Conservation (phyloP, 2,113 vertebrate genomes). For the Ailuropoda melanoleuca region DNA sequence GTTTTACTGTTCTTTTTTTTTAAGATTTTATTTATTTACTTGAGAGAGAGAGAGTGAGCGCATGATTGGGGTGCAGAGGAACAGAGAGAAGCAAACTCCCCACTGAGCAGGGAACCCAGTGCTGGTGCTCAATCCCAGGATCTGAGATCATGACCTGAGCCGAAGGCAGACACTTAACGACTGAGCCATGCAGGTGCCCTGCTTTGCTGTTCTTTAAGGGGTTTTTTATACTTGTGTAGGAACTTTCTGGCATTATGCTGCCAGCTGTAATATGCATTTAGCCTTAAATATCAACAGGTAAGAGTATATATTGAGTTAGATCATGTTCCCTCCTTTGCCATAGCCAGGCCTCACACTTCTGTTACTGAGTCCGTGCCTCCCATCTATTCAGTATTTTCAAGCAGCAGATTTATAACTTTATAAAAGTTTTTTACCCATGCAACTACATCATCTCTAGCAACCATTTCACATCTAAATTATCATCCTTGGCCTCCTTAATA, state of each 20-base stretch:
- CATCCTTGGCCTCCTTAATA: conserved; percentile 61
- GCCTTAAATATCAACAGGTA: background rate
- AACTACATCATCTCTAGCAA: conserved; percentile 70
- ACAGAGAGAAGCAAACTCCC: no score
- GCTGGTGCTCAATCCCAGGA: no score
- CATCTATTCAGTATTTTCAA: conserved; percentile 23
- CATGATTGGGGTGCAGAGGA: no score
- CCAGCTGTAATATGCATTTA: background rate
- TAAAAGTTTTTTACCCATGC: conserved; percentile 35
- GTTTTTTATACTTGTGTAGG: background rate
- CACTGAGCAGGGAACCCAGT: no score
- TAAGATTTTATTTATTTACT: background rate
- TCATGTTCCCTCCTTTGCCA: background rate
- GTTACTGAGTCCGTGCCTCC: background rate
- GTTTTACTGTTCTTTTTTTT: background rate
- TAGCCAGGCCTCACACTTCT: background rate
- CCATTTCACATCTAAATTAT: conserved; percentile 63
- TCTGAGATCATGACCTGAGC: background rate
- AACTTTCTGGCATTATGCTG: background rate
- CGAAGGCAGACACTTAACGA: background rate
- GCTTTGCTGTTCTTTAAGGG: background rate
- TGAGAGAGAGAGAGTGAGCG: no score
- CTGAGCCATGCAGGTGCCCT: background rate
- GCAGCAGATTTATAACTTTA: conserved; percentile 46
- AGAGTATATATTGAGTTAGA: background rate